Conservation (phyloP, 2,888 invertebrate genomes). For the Palloptera scutellata region DNA sequence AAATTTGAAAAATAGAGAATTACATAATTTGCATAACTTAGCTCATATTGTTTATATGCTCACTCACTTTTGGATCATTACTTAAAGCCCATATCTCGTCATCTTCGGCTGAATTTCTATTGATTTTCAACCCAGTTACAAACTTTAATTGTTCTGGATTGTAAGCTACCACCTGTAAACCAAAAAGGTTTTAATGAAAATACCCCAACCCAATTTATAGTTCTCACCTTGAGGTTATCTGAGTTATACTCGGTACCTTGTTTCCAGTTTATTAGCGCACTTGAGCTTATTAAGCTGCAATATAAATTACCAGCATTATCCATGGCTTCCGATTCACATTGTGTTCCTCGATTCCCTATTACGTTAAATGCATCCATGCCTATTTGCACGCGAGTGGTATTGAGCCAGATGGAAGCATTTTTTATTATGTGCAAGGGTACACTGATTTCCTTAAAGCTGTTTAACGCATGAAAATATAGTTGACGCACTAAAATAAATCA, state of each 20-base stretch:
- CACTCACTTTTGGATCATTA: slow-evolving; percentile 53
- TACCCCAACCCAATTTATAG: background rate
- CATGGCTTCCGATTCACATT: slow-evolving; percentile 78
- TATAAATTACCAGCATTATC: slow-evolving; percentile 75
- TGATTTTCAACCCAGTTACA: slow-evolving; percentile 76
- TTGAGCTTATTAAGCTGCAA: slow-evolving; percentile 74
- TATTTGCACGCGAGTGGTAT: slow-evolving; percentile 61
- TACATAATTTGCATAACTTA: slow-evolving; percentile 1
- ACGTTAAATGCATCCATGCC: slow-evolving; percentile 49
- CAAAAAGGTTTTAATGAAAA: slow-evolving; percentile 28
- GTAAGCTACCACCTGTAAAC: slow-evolving; percentile 65
- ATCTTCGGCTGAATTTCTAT: slow-evolving; percentile 67
- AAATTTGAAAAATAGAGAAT: background rate
- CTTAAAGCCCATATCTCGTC: slow-evolving; percentile 75
- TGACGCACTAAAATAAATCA: slow-evolving; percentile 56
- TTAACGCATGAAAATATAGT: slow-evolving; percentile 72
- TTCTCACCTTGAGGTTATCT: slow-evolving; percentile 64
- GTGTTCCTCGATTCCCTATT: slow-evolving; percentile 70
- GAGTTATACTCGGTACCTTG: slow-evolving; percentile 70
- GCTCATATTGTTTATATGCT: background rate
- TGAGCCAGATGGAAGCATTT: slow-evolving; percentile 66
- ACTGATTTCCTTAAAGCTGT: slow-evolving; percentile 69
- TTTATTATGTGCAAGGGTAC: slow-evolving; percentile 69
- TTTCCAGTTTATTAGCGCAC: slow-evolving; percentile 80
- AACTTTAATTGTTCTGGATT: slow-evolving; percentile 75